Conservation (phyloP, 2,797 vertebrate genomes). For the Megalops cyprinoides region DNA sequence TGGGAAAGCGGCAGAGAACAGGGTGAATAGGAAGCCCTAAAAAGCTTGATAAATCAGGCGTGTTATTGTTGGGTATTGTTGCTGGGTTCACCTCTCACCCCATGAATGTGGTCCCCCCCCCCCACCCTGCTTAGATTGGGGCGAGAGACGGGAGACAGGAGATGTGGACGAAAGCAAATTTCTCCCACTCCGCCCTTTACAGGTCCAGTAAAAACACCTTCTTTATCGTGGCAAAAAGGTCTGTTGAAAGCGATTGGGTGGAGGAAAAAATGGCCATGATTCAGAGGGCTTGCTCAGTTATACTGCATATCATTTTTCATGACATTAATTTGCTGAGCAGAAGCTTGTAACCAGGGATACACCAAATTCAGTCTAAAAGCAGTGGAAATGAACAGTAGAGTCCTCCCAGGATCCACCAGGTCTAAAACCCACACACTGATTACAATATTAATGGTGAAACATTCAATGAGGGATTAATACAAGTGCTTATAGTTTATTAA, state of each 20-base stretch:
- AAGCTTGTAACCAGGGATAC: background rate
- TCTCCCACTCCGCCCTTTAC: background rate
- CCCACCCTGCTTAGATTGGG: background rate
- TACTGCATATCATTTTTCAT: background rate
- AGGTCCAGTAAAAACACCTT: background rate
- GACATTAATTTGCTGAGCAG: conserved; percentile 2
- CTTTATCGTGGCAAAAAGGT: background rate
- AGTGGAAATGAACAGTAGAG: background rate
- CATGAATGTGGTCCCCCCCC: background rate
- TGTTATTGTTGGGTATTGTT: background rate
- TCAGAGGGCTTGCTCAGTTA: background rate
- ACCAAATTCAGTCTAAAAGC: background rate
- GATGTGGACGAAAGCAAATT: background rate
- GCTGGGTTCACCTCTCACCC: conserved; percentile 17
- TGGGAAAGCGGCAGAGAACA: conserved; percentile 24
- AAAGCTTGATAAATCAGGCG: conserved; percentile 14
- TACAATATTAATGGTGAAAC: background rate
- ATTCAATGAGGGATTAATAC: background rate
- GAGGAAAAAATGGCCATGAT: background rate
- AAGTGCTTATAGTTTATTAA: background rate
- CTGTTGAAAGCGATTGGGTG: background rate
- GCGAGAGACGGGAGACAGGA: too few relatives aligned
- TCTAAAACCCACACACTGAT: background rate
- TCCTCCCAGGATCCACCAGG: background rate
- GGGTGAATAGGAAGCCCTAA: background rate